Evolutionary conservation across 2,113 vertebrate genomes (phyloP).

Genomic region (Odontophorus gujanensis): DNA sequence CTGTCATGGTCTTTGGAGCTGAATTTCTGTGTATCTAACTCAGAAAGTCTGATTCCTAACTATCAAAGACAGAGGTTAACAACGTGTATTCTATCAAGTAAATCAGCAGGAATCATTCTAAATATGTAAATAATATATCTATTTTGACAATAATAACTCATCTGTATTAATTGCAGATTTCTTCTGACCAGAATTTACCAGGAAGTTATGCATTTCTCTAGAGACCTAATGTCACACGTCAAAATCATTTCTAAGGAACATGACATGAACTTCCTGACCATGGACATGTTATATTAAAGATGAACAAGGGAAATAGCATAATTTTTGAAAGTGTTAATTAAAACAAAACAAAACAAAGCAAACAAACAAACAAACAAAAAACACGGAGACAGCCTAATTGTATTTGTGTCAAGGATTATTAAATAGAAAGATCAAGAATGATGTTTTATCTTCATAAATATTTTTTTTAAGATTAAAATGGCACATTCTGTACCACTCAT

Average conservation of each 20-base stretch:
- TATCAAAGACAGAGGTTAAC: not conserved
- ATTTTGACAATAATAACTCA: not conserved
- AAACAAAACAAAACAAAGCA: too few species aligned
- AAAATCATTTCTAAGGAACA: not conserved
- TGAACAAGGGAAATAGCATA: not conserved
- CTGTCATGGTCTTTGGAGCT: rapidly evolving
- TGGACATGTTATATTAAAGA: not conserved
- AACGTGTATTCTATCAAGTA: rapidly evolving
- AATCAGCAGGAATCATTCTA: not conserved
- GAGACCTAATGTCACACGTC: not conserved
- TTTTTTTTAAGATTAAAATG: not conserved
- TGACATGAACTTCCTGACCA: not conserved
- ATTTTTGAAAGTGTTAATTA: not conserved
- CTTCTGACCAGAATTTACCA: not conserved
- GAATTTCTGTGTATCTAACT: not conserved
- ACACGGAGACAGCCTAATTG: not conserved
- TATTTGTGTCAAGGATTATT: not conserved
- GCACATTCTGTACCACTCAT: not conserved
- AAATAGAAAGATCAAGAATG: not conserved
- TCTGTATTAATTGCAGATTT: not conserved
- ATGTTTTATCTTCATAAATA: not conserved
- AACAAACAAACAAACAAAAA: too few species aligned
- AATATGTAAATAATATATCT: not conserved
- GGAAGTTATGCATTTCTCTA: not conserved
- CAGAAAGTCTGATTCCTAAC: not conserved